Percentiles rank a stretch among this genome's conserved stretches.
These are phyloP conservation scores for Tympanuchus pallidicinctus DNA, from an alignment of 2,113 vertebrate genomes.

Conservation along the genomic window DNA sequence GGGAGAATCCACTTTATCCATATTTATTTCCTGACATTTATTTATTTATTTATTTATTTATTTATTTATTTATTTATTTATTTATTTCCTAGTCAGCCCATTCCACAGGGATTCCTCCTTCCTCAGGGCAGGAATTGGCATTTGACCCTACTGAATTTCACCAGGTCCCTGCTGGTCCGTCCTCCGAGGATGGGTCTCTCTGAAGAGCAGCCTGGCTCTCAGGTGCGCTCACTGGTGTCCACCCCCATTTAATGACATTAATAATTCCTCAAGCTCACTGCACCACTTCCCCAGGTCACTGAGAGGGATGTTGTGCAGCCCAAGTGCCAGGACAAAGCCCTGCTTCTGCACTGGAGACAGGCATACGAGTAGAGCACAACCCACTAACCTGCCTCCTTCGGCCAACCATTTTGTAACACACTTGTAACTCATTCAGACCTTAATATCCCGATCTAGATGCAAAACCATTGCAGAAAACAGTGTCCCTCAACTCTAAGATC, in stretches of 20 bases:
- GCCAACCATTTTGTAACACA: not conserved
- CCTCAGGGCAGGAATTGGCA: not conserved
- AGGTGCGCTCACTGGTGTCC: not conserved
- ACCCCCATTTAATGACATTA: not conserved
- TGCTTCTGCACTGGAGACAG: not conserved
- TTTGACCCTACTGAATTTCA: not conserved
- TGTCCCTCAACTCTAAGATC: not conserved
- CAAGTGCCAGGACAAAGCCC: not conserved
- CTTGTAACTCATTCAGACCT: not conserved
- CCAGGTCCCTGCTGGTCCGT: not conserved
- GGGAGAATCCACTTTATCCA: not conserved
- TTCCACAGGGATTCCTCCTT: not conserved
- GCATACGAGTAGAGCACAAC: fast-evolving
- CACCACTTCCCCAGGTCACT: not conserved
- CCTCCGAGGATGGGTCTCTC: not conserved
- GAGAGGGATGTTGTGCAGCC: too few species aligned
- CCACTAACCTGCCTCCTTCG: not conserved
- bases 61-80: not conserved
- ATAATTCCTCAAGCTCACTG: not conserved
- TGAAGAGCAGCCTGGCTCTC: not conserved
- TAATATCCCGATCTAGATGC: not conserved
- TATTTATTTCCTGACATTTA: not conserved
- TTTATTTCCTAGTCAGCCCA: not conserved
- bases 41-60: not conserved
- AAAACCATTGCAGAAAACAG: not conserved